Evolutionary conservation across 2,888 invertebrate genomes (phyloP), one percentile per base, ranked within the genome.

Genomic region (Portevinia maculata): DNA sequence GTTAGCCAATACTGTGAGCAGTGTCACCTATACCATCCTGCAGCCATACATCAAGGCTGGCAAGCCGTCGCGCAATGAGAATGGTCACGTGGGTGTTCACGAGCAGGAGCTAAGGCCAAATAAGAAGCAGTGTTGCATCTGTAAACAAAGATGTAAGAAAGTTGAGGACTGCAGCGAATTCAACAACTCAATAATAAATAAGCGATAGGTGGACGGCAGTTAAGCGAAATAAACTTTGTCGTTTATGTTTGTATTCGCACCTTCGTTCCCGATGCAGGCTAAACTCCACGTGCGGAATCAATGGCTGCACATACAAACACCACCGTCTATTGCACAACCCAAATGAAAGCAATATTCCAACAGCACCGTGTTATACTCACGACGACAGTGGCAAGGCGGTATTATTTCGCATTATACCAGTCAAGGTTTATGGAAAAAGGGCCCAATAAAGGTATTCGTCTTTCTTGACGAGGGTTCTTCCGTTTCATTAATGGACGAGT

Each of bases 271-370:
- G 19, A 28, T 78, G 57, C 15, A 28, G 17, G 34, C 1, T 30
- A 5, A 39, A 34, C 8, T 50, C 28, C 1, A 9, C n/a, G 13
- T 69, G 69, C 1, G 55, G 70, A 8, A 44, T 65, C 2, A 59
- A 71, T 17, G 62, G 55, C 9, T 67, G 76, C 15, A 21, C 5
- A 32, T 57, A 48, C 8, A 67, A 44, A 15, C 59, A 76, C 52
- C 52, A 70, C 53, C 64, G 21, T 28, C 9, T 78, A 9, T 13
- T 70, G 9, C 78, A 78, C 24, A 62, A 64, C 19, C 19, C n/a
- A 8, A 17, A 30, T 3, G 24, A 24, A 39, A 28, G 28, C 41
- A n/a, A 9, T 5, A 13, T 21, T 0, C 17, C n/a, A 21, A 24
- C 7, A 21, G 50, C 1, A 34, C 34, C 2, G 5, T 24, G 24